A percentile compares a stretch with the other conserved stretches of the same genome.
phyloP scores from a whole-genome alignment of 2,888 invertebrate species.

The Synergus japonicus region DNA sequence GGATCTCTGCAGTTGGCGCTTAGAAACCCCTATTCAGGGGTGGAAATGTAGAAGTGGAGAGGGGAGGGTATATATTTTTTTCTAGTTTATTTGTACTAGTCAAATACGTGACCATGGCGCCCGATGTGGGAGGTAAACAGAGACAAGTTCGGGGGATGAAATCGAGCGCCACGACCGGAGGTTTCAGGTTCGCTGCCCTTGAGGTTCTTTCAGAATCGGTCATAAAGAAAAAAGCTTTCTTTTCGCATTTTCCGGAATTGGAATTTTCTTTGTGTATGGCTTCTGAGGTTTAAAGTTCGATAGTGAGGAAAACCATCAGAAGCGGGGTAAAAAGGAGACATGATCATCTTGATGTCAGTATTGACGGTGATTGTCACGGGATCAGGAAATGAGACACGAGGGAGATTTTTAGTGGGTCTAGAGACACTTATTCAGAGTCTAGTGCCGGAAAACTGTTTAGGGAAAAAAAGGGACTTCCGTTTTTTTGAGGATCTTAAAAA shows the following conservation, averaged over 20 bases:
- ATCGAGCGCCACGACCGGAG: slow-evolving; percentile 3
- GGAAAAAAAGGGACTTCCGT: background rate
- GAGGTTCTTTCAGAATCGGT: background rate
- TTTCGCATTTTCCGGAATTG: background rate
- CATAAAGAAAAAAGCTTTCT: background rate
- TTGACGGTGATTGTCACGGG: background rate
- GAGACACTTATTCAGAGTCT: background rate
- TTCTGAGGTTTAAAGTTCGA: background rate
- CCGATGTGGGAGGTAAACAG: slow-evolving; percentile 62
- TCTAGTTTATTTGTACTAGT: background rate
- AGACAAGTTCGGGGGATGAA: slow-evolving; percentile 38
- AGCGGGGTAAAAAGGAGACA: background rate
- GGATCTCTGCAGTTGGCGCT: background rate
- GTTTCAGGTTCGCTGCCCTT: slow-evolving; percentile 19
- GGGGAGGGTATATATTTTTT: background rate
- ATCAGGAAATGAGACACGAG: background rate
- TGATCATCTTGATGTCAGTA: slow-evolving; percentile 16
- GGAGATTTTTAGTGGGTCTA: background rate
- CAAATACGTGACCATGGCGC: slow-evolving; percentile 62
- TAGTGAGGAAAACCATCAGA: background rate
- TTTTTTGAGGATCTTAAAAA: slow-evolving; percentile 3
- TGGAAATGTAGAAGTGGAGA: slow-evolving; percentile 5
- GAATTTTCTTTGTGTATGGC: background rate
- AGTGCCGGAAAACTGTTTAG: background rate
- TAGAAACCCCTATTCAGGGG: background rate